A percentile compares a stretch with the other conserved stretches of the same genome.
These are phyloP conservation scores for Aphodius granarius DNA, from an alignment of 2,888 invertebrate species.

Conservation along the genomic window DNA sequence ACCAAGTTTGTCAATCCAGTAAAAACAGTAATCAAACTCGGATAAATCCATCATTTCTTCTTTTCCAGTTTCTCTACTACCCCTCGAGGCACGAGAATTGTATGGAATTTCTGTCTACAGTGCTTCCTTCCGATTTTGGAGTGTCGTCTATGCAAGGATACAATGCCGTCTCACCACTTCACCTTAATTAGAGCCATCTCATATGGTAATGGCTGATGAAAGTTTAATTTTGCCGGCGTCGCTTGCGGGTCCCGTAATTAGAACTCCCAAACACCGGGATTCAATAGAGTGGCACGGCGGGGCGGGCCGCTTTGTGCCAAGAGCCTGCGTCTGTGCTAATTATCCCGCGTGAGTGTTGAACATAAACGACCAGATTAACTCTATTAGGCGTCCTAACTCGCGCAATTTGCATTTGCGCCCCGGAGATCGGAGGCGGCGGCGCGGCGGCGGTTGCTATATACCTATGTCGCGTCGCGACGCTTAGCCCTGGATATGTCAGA, in stretches of 20 bases:
- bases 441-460: background rate
- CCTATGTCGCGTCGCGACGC: slow-evolving; percentile 26
- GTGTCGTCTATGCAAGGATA: background rate
- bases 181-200: slow-evolving; percentile 56
- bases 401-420: slow-evolving; percentile 53
- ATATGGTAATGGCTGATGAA: slow-evolving; percentile 56
- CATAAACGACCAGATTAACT: slow-evolving; percentile 56
- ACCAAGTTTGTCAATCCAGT: too few relatives aligned
- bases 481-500: slow-evolving; percentile 38
- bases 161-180: slow-evolving; percentile 38
- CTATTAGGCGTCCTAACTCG: slow-evolving; percentile 55
- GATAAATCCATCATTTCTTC: too few relatives aligned
- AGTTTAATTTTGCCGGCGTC: slow-evolving; percentile 53
- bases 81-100: too few relatives aligned
- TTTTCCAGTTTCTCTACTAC: too few relatives aligned
- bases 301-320: slow-evolving; percentile 30
- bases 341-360: slow-evolving; percentile 55
- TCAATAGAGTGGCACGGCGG: slow-evolving; percentile 46
- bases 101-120: too few relatives aligned
- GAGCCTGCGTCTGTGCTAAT: slow-evolving; percentile 52
- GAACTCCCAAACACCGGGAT: slow-evolving; percentile 52
- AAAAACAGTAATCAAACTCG: too few relatives aligned
- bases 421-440: background rate
- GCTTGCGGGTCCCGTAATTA: slow-evolving; percentile 55
- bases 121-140: background rate